Evolutionary conservation across 2,113 vertebrate genomes (phyloP).

Genomic region (Scophthalmus maximus): DNA sequence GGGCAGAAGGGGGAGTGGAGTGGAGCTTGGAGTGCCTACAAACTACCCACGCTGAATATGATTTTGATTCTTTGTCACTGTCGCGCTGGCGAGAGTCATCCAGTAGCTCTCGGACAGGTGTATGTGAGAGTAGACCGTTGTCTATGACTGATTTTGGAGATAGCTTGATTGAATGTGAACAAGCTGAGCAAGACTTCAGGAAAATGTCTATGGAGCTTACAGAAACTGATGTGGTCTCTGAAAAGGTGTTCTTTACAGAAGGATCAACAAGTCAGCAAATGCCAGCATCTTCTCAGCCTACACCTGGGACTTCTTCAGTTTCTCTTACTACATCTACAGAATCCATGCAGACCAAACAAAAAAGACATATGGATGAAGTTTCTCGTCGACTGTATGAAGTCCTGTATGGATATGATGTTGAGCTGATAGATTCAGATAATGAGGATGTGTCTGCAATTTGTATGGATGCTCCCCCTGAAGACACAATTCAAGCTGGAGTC

Average conservation of each 20-base stretch:
- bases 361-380: slow-evolving; percentile 70
- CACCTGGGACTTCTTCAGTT: not conserved
- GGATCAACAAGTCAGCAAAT: slow-evolving; percentile 24
- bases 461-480: slow-evolving; percentile 6
- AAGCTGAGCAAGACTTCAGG: slow-evolving; percentile 77
- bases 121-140: slow-evolving; percentile 61
- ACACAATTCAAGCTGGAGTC: slow-evolving; percentile 20
- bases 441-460: slow-evolving; percentile 12
- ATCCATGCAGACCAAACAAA: slow-evolving; percentile 8
- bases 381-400: slow-evolving; percentile 77
- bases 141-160: slow-evolving; percentile 78
- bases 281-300: not conserved
- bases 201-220: slow-evolving; percentile 68
- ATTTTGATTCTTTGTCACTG: slow-evolving; percentile 28
- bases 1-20: slow-evolving; percentile 60
- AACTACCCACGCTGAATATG: slow-evolving; percentile 20
- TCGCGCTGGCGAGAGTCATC: slow-evolving; percentile 42
- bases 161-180: slow-evolving; percentile 76
- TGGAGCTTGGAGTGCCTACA: slow-evolving; percentile 68
- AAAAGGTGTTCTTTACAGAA: slow-evolving; percentile 9
- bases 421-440: slow-evolving; percentile 28
- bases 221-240: slow-evolving; percentile 43
- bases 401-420: slow-evolving; percentile 71
- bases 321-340: not conserved
- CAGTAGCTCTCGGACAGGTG: slow-evolving; percentile 37